Percentiles rank a stretch among this genome's conserved stretches.
Evolutionary conservation across 2,113 vertebrate genomes (phyloP).

Genomic region (Mirza zaza): DNA sequence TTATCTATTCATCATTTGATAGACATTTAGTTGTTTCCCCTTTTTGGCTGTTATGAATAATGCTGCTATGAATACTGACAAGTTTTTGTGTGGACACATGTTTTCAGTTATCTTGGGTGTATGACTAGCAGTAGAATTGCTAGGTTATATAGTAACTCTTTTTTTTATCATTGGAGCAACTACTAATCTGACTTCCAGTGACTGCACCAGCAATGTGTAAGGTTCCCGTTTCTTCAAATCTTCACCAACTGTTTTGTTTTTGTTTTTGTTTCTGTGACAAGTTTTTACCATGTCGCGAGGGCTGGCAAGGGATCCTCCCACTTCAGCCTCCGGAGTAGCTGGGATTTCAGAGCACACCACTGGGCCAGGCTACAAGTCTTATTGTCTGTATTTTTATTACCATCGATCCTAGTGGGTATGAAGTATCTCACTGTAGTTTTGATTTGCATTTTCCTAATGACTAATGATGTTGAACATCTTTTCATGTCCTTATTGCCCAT

Average conservation of each 20-base stretch:
- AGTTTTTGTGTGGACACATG: background rate
- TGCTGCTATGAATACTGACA: background rate
- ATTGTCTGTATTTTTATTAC: background rate
- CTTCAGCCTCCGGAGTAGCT: too few relatives aligned
- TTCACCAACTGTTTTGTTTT: background rate
- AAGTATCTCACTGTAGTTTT: slow-evolving; percentile 26
- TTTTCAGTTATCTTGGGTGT: background rate
- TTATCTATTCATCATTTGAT: background rate
- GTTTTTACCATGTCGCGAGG: too few relatives aligned
- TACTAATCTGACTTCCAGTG: background rate
- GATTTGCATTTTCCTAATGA: background rate
- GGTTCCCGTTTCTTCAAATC: background rate
- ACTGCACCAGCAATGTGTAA: background rate
- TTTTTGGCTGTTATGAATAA: background rate
- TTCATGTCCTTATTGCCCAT: background rate
- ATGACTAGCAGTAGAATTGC: background rate
- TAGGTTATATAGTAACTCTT: background rate
- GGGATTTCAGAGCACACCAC: too few relatives aligned
- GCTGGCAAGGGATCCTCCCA: too few relatives aligned
- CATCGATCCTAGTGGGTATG: background rate
- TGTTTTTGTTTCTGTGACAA: too few relatives aligned
- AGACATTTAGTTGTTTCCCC: background rate
- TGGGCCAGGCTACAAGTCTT: background rate
- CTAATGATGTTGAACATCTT: background rate
- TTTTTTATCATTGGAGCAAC: background rate